Percentiles rank a stretch among this genome's conserved stretches.
Conservation (phyloP, 2,888 invertebrate species). For the Melinopterus prodromus region DNA sequence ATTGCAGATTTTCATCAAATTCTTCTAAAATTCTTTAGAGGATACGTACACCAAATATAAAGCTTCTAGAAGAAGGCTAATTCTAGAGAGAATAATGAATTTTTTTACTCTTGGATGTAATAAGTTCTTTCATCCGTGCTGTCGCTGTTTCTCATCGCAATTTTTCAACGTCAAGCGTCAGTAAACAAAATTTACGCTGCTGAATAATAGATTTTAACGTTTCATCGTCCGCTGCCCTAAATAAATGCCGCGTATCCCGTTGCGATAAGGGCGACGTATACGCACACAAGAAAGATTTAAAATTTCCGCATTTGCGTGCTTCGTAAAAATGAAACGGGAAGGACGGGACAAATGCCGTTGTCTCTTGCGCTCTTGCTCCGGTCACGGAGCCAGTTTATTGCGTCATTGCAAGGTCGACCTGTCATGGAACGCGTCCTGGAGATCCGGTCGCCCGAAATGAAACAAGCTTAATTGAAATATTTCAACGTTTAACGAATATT, state of each 20-base stretch:
- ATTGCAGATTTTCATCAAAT: too few species aligned
- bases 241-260: not conserved
- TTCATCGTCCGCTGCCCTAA: not conserved
- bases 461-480: too few species aligned
- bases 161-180: constrained; percentile 4
- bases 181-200: not conserved
- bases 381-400: not conserved
- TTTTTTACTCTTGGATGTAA: not conserved
- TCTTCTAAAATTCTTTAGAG: too few species aligned
- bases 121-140: not conserved
- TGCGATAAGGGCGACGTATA: not conserved
- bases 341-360: not conserved
- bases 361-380: not conserved
- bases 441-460: not conserved
- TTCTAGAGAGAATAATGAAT: not conserved
- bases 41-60: too few species aligned
- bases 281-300: not conserved
- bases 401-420: not conserved
- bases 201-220: not conserved
- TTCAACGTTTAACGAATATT: too few species aligned
- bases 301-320: not conserved
- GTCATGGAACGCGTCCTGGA: not conserved
- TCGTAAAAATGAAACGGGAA: not conserved
- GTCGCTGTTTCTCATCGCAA: not conserved
- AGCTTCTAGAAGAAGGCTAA: not conserved